A percentile compares a stretch with the other conserved stretches of the same genome.
phyloP scores from a whole-genome alignment of 2,888 invertebrate species.

The Psococerastis gibbosa region DNA sequence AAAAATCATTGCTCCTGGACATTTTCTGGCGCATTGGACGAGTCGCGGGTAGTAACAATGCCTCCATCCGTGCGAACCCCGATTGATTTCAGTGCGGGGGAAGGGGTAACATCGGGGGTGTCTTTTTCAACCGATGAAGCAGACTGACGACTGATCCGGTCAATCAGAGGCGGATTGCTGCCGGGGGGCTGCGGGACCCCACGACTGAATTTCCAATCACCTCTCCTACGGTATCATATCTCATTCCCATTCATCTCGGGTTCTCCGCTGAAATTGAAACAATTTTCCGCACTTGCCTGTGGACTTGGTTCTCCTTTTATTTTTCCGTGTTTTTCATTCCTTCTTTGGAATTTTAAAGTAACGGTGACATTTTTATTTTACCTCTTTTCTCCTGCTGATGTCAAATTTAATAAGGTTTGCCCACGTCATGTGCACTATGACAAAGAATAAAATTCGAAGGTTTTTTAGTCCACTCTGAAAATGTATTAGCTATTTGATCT shows the following conservation, averaged over 20 bases:
- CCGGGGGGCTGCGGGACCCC: neutral
- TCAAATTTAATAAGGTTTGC: too few relatives aligned
- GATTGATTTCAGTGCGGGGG: neutral
- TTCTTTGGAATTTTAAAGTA: too few relatives aligned
- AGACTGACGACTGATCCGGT: conserved; percentile 3
- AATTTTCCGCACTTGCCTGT: neutral
- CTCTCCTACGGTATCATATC: neutral
- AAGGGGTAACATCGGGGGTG: neutral
- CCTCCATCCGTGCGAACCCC: neutral
- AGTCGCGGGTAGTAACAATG: neutral
- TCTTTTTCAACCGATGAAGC: conserved; percentile 7
- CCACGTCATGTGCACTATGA: too few relatives aligned
- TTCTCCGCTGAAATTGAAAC: neutral
- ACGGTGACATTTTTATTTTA: too few relatives aligned
- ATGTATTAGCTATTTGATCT: too few relatives aligned
- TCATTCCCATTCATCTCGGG: conserved; percentile 9
- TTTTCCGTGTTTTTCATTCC: too few relatives aligned
- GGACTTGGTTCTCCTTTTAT: too few relatives aligned
- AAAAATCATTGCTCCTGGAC: too few relatives aligned
- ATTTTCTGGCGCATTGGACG: neutral
- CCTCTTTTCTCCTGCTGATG: too few relatives aligned
- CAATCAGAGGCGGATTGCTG: conserved; percentile 4
- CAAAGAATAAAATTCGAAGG: too few relatives aligned
- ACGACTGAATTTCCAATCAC: conserved; percentile 3
- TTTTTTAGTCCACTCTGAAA: too few relatives aligned